Percentiles rank a stretch among this genome's conserved stretches.
phyloP scores from a whole-genome alignment of 1,140 invertebrate genomes.

The Formica selysi region DNA sequence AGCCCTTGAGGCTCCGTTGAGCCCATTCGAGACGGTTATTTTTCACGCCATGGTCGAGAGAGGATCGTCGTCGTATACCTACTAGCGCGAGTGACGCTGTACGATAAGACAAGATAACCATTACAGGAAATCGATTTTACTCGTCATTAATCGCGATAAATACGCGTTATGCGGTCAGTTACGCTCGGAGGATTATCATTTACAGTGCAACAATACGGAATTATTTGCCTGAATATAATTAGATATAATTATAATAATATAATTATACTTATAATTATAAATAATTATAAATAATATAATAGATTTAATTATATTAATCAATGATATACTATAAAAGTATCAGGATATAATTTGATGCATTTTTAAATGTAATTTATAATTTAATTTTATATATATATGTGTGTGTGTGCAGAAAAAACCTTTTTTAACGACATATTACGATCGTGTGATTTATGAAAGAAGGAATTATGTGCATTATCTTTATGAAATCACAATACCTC shows the following conservation, averaged over 20 bases:
- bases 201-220: neutral
- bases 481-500: no score
- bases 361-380: neutral
- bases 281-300: neutral
- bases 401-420: neutral
- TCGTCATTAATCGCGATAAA: constrained; percentile 44
- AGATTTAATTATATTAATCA: neutral
- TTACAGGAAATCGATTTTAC: constrained; percentile 36
- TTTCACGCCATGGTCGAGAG: constrained; percentile 41
- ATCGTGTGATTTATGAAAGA: neutral
- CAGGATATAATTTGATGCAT: neutral
- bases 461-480: neutral
- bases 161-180: constrained; percentile 20
- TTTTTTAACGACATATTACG: neutral
- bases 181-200: neutral
- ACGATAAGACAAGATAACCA: constrained; percentile 52
- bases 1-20: constrained; percentile 48
- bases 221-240: constrained; percentile 7
- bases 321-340: neutral
- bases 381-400: neutral
- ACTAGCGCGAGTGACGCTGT: neutral
- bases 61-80: constrained; percentile 17
- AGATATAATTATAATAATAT: neutral
- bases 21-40: constrained; percentile 51
- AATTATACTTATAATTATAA: constrained; percentile 7